Evolutionary conservation across 2,888 invertebrate species (phyloP).

Genomic region (Drosophila robusta): DNA sequence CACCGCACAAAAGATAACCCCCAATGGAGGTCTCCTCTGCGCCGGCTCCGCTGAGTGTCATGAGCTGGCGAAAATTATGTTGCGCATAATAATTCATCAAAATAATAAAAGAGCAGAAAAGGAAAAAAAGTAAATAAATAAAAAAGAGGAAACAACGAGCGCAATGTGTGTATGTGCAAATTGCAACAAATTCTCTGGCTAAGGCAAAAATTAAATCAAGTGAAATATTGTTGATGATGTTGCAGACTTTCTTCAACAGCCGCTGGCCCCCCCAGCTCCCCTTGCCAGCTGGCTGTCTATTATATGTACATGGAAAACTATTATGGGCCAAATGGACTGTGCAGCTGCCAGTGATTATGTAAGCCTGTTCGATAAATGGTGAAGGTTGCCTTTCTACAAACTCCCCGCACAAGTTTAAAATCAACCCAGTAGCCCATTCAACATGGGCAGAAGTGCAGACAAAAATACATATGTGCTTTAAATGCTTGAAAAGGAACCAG

Average conservation of each 20-base stretch:
- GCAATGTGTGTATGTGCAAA: slow-evolving; percentile 58
- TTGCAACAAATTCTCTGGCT: slow-evolving; percentile 68
- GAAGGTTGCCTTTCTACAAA: slow-evolving; percentile 17
- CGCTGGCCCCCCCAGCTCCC: neutral
- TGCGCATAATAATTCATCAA: slow-evolving; percentile 76
- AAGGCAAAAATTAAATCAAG: slow-evolving; percentile 62
- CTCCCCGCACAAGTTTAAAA: neutral
- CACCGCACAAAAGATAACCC: slow-evolving; percentile 26
- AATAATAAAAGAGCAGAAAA: slow-evolving; percentile 25
- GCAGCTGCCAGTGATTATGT: slow-evolving; percentile 47
- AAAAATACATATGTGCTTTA: too few species aligned
- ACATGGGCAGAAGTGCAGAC: too few species aligned
- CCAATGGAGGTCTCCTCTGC: slow-evolving; percentile 15
- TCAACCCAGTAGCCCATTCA: neutral
- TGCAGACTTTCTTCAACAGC: slow-evolving; percentile 32
- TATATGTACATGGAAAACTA: slow-evolving; percentile 35
- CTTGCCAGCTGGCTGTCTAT: slow-evolving; percentile 4
- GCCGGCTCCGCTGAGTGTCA: slow-evolving; percentile 52
- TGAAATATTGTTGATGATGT: slow-evolving; percentile 67
- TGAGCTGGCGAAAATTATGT: slow-evolving; percentile 77
- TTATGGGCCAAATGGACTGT: slow-evolving; percentile 38
- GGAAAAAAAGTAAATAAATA: too few species aligned
- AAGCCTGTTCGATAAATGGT: slow-evolving; percentile 18
- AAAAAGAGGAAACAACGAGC: neutral
- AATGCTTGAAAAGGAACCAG: too few species aligned